A percentile compares a stretch with the other conserved stretches of the same genome.
These are phyloP conservation scores for Eudemis profundana DNA, from an alignment of 2,888 invertebrate genomes.

Conservation along the genomic window DNA sequence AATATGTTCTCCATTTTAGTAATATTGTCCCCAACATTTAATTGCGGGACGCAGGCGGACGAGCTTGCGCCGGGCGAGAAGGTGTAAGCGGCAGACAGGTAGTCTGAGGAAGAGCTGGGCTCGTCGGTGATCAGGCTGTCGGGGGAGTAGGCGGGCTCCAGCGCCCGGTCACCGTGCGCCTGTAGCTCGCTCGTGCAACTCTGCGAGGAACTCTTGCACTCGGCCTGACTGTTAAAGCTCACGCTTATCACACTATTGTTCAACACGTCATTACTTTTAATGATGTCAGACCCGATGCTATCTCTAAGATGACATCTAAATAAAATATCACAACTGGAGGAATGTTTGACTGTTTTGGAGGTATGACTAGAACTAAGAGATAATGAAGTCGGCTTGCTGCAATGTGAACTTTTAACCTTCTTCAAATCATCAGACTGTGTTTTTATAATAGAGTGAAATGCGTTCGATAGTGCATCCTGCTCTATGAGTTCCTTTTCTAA, in stretches of 20 bases:
- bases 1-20: constrained; percentile 75
- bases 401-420: constrained; percentile 57
- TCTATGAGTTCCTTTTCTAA: constrained; percentile 82
- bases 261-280: constrained; percentile 49
- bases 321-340: constrained; percentile 73
- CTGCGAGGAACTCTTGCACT: constrained; percentile 45
- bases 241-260: constrained; percentile 52
- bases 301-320: constrained; percentile 57
- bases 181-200: constrained; percentile 48
- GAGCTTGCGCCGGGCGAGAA: constrained; percentile 66
- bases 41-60: constrained; percentile 58
- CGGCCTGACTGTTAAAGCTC: constrained; percentile 49
- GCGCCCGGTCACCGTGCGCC: constrained; percentile 52
- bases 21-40: constrained; percentile 64
- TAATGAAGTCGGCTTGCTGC: constrained; percentile 70
- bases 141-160: constrained; percentile 67
- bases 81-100: constrained; percentile 72
- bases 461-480: constrained; percentile 81
- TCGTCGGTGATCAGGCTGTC: constrained; percentile 76
- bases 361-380: constrained; percentile 75
- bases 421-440: constrained; percentile 61
- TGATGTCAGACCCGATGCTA: constrained; percentile 48
- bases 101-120: constrained; percentile 76
- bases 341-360: constrained; percentile 73
- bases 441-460: constrained; percentile 79